These are phyloP conservation scores for Rhinichthys klamathensis DNA, from an alignment of 2,113 vertebrate species.

Conservation along the genomic window DNA sequence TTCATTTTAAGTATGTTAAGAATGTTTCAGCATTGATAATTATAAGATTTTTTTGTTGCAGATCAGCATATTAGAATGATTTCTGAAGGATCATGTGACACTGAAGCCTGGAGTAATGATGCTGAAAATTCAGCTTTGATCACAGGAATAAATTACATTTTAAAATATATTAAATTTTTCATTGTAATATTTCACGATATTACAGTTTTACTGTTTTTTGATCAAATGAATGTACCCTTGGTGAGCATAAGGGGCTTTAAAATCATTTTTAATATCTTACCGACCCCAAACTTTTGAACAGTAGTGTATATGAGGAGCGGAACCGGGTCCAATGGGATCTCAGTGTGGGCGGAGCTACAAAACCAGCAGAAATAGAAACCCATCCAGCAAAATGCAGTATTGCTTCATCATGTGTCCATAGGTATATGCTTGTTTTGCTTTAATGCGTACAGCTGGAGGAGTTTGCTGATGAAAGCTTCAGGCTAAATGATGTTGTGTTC, in stretches of 20 bases:
- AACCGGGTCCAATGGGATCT: background rate
- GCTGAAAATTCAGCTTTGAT: background rate
- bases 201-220: background rate
- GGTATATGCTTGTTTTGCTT: constrained; percentile 23
- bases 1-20: background rate
- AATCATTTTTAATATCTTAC: background rate
- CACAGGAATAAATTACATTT: no score
- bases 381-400: background rate
- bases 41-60: background rate
- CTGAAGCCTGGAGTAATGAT: no score
- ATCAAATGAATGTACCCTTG: background rate
- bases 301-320: no score
- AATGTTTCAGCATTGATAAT: background rate
- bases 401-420: background rate
- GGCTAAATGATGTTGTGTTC: constrained; percentile 38
- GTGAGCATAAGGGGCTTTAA: background rate
- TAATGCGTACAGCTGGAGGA: constrained; percentile 5
- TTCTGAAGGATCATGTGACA: background rate
- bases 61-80: background rate
- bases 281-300: no score
- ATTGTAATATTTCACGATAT: background rate
- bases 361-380: background rate
- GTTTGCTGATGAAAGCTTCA: constrained; percentile 33
- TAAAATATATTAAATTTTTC: background rate
- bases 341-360: background rate